Percentiles rank a stretch among this genome's conserved stretches.
Conservation (phyloP, 2,797 vertebrate species). For the Chloroceryle inda region DNA sequence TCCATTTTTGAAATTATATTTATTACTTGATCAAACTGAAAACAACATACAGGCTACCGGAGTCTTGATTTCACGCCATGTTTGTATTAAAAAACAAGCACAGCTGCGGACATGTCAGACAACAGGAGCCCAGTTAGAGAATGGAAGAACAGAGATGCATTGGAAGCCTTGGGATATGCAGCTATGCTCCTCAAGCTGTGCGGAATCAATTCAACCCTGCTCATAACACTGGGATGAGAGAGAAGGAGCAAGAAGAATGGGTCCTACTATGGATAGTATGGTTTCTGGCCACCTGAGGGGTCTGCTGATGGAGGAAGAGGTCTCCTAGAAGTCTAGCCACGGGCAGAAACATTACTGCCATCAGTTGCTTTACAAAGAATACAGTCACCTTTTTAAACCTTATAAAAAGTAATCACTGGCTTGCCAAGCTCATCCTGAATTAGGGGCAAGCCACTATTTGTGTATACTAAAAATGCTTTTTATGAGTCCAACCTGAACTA, state of each 20-base stretch:
- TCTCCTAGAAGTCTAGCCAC: not conserved
- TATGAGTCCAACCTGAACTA: constrained; percentile 1
- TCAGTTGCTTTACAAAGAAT: not conserved
- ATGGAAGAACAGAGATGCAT: constrained; percentile 27
- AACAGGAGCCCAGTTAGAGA: constrained; percentile 33
- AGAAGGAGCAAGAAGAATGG: not conserved
- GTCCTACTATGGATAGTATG: not conserved
- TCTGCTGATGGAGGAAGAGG: not conserved
- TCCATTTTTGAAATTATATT: constrained; percentile 59
- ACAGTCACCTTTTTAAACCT: not conserved
- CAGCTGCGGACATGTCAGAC: constrained; percentile 51
- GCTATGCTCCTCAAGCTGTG: not conserved
- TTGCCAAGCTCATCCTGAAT: constrained; percentile 3
- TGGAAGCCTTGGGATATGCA: not conserved
- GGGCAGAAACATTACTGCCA: not conserved
- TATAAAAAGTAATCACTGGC: not conserved
- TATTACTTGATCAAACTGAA: constrained; percentile 71
- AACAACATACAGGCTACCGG: constrained; percentile 70
- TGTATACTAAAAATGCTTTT: not conserved
- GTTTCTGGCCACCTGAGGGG: not conserved
- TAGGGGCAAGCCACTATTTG: not conserved
- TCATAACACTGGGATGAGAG: not conserved
- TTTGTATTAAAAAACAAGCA: constrained; percentile 50
- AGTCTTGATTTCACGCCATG: constrained; percentile 50
- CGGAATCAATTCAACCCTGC: not conserved